Evolutionary conservation across 2,888 invertebrate genomes (phyloP), one percentile per base, ranked within the genome.

Genomic region (Thecophora atra): DNA sequence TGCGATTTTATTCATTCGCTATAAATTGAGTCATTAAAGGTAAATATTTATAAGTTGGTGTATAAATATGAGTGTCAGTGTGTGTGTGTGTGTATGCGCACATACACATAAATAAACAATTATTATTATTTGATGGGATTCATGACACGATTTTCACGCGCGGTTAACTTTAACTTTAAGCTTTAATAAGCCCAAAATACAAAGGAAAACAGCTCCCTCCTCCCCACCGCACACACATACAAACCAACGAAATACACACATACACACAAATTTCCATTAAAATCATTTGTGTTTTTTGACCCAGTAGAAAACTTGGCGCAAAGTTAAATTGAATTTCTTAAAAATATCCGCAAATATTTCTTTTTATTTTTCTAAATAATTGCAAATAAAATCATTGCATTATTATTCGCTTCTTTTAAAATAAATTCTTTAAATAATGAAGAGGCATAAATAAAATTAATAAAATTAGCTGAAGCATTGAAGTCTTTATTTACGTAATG

Each of bases 101-200:
- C 24, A 37, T 68, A 13, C 26, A 58, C 5, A 28, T 54, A 67
- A 24, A 37, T 56, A 67, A 44, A 58, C 42, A 58, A 58, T 68
- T 44, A 68, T 68, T 44, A 68, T 68, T 58, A 52, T 52, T 52
- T 66, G 52, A 51, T 51, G 24, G 52, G 54, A 54, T n/a, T 37
- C 37, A 52, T 15, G 30, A 24, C 30, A 66, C 52, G 52, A 66
- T 66, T 52, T 66, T 56, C 47, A 58, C 44, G 68, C 68, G 37
- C 42, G 37, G 42, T 19, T 56, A 26, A 68, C 56, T 58, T 56
- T 54, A 11, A 68, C 54, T 67, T 67, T 21, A 67, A 54, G n/a
- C 37, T 30, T n/a, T 6, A 30, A n/a, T n/a, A 17, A 37, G 19
- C 30, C 62, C 37, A 37, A 2, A 37, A 37, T 6, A 37, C 37